A percentile compares a stretch with the other conserved stretches of the same genome.
phyloP scores from a whole-genome alignment of 2,888 invertebrate genomes.

The Tenthredo scrophulariae region DNA sequence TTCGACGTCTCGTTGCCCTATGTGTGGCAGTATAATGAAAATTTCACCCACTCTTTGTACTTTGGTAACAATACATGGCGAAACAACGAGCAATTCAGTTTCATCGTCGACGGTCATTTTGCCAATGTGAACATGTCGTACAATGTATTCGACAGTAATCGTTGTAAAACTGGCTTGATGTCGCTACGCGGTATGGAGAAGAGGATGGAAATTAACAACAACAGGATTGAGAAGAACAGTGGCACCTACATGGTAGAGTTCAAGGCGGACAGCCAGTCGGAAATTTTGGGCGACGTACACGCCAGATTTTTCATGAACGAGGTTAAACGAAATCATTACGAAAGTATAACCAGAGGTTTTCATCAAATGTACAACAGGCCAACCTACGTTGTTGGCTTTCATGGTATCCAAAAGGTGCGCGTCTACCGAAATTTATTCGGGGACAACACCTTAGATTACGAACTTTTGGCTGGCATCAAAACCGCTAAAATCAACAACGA shows the following conservation, averaged over 20 bases:
- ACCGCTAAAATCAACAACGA: slow-evolving; percentile 93
- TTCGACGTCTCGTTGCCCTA: slow-evolving; percentile 94
- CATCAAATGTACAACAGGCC: slow-evolving; percentile 79
- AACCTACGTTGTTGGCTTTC: slow-evolving; percentile 93
- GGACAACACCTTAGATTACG: slow-evolving; percentile 91
- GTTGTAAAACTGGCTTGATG: slow-evolving; percentile 89
- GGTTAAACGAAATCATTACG: slow-evolving; percentile 85
- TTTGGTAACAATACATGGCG: slow-evolving; percentile 93
- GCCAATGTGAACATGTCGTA: slow-evolving; percentile 92
- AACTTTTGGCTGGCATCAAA: slow-evolving; percentile 93
- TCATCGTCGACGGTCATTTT: slow-evolving; percentile 95
- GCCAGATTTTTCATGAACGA: slow-evolving; percentile 90
- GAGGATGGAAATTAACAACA: slow-evolving; percentile 90
- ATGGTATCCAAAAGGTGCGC: slow-evolving; percentile 96
- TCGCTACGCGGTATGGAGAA: slow-evolving; percentile 98
- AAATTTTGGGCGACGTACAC: slow-evolving; percentile 91
- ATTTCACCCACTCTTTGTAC: slow-evolving; percentile 94
- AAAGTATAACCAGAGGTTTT: slow-evolving; percentile 72
- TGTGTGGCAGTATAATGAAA: slow-evolving; percentile 97
- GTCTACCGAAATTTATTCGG: slow-evolving; percentile 94
- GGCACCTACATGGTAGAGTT: slow-evolving; percentile 93
- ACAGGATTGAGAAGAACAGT: slow-evolving; percentile 88
- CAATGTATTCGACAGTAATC: slow-evolving; percentile 92
- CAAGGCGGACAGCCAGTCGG: slow-evolving; percentile 94
- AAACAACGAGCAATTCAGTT: slow-evolving; percentile 90